These are phyloP conservation scores for Pseudorectes ferrugineus DNA, from an alignment of 2,113 vertebrate species.

Conservation along the genomic window DNA sequence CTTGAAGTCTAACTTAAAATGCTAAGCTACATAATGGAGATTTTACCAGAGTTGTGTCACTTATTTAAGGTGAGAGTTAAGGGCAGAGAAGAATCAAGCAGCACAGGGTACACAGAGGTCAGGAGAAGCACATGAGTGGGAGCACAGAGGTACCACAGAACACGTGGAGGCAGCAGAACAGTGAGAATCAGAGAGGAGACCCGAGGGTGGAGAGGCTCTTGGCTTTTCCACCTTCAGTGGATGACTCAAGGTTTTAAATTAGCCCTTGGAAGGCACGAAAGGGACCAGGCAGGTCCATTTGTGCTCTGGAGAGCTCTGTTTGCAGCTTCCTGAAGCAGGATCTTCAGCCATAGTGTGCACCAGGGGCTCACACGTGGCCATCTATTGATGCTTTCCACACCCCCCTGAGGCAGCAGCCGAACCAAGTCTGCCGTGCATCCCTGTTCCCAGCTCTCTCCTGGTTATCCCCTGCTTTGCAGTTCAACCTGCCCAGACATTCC, in stretches of 20 bases:
- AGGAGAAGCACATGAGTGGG: background rate
- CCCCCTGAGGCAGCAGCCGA: background rate
- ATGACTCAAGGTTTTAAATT: background rate
- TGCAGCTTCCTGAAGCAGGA: background rate
- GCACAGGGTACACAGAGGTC: background rate
- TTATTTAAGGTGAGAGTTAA: background rate
- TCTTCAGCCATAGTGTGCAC: rapidly evolving
- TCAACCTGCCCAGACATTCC: background rate
- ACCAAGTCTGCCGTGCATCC: background rate
- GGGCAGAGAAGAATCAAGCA: background rate
- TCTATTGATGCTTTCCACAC: rapidly evolving
- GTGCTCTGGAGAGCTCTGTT: background rate
- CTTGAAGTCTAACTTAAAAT: background rate
- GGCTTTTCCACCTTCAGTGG: background rate
- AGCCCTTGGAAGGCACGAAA: background rate
- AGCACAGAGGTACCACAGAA: background rate
- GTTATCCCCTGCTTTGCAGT: background rate
- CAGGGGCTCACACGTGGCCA: background rate
- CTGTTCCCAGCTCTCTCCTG: background rate
- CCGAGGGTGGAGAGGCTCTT: background rate
- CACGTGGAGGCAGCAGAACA: background rate
- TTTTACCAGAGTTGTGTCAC: background rate
- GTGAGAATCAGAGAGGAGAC: background rate
- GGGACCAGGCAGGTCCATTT: background rate
- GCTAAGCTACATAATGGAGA: background rate